Base-by-base conservation (phyloP, 37 sponge, comb jelly and placozoan species). In the Petrosia ficiformis region DNA sequence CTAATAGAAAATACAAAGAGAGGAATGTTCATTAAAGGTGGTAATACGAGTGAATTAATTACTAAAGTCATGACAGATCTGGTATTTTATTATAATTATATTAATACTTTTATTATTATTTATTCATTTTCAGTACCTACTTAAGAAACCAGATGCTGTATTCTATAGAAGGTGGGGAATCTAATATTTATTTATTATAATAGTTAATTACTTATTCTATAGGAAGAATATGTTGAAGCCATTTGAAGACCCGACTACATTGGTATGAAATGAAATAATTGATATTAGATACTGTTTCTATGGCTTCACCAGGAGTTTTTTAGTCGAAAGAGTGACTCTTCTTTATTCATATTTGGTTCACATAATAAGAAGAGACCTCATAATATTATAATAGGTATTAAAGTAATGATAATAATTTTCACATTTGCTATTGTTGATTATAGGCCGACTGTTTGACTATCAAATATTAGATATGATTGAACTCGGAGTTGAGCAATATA, bases 351-450 rank as follows among this genome's bases (percentile, higher is more conserved):
- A 57, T 86, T 95, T 57, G 98, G 95, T 22, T 80, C 77, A 32
- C 98, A 97, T 80, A 86, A 85, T 48, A 97, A 97, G 70, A 97
- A 97, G 80, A 61, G 98, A 66, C 95, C 98, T 0, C 78, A 94
- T 66, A 97, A 97, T 64, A 48, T 97, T 0, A 83, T 95, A 2
- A 37, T 97, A 28, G 93, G 96, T 93, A n/a, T 33, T 81, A 42
- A 6, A 30, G 8, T 70, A 0, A 19, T 5, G 43, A 4, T 44
- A 19, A 31, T 14, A 39, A 44, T 24, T 26, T 6, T 61, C 14
- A n/a, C n/a, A 61, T 11, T 61, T 6, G 28, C n/a, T 6, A 5
- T 61, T 26, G 26, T 61, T 61, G 63, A 48, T 43, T 63, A 1
- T 30, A 93, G 96, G 96, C 16, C 74, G 98, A 26, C 76, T 92